Base-by-base conservation (phyloP, 1,140 invertebrate species). In the Euura lappo region DNA sequence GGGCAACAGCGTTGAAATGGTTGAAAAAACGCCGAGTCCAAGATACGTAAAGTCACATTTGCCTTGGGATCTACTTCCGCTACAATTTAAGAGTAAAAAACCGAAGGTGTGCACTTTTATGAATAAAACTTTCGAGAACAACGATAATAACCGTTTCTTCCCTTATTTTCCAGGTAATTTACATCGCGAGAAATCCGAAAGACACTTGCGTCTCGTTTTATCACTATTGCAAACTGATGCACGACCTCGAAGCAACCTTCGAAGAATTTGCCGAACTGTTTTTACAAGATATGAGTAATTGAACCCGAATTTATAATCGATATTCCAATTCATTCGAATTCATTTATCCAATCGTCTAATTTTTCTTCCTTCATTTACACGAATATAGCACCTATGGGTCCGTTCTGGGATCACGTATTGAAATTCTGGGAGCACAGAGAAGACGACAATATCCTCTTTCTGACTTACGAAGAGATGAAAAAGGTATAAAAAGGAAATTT, bases 121-220 rank as follows among this genome's bases (percentile, higher is more conserved):
- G 28, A 28, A 28, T 28, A 28, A 28, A 28, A 28, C 28, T 28
- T 28, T 28, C 1, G 28, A 28, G 47, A 44, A 45, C 45, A 44
- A 42, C 72, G 10, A 65, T 64, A 28, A 71, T 66, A 7, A 71
- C 42, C 44, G 46, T 42, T 64, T 67, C 2, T 13, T 69, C 44
- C 13, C 28, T 28, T 51, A 11, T 77, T 77, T 87, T 84, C 67
- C 84, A 97, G 93, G 92, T 98, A 2, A 93, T 99, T 68, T 99
- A 98, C 82, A 92, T 96, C 1, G 91, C 94, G 0, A 90, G 98
- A 68, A 98, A 99, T 88, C 96, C 97, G 2, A 99, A 98, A 85
- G 97, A 99, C 82, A 92, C 94, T 73, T 94, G 95, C 67, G 96
- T 99, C 0, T 98, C 96, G 0, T 97, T 94, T 81, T 98, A 94